A percentile compares a stretch with the other conserved stretches of the same genome.
phyloP scores from a whole-genome alignment of 2,797 vertebrate species.

The Catamblyrhynchus diadema region DNA sequence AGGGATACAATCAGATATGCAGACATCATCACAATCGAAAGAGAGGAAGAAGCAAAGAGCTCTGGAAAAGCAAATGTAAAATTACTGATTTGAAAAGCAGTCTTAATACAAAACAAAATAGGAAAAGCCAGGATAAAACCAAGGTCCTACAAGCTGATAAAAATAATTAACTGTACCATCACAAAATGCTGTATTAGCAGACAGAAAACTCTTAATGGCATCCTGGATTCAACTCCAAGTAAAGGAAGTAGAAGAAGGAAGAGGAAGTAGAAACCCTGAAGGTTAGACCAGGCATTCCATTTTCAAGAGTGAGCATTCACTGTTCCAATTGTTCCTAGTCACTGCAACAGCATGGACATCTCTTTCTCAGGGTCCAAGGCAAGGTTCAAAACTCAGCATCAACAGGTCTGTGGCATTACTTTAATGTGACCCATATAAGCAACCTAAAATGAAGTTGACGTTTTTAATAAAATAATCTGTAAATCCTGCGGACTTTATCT shows the following conservation, averaged over 20 bases:
- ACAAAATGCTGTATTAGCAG: background rate
- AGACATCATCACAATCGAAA: background rate
- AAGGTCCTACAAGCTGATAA: background rate
- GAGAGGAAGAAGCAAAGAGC: background rate
- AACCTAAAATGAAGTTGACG: fast-evolving
- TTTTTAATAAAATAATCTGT: background rate
- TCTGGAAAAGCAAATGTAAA: background rate
- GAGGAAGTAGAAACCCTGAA: background rate
- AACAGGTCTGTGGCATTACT: background rate
- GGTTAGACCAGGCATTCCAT: background rate
- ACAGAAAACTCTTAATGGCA: background rate
- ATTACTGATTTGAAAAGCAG: background rate
- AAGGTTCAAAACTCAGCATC: background rate
- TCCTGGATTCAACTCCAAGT: background rate
- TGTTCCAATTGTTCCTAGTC: background rate
- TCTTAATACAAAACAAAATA: background rate
- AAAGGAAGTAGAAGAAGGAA: background rate
- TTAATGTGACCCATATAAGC: background rate
- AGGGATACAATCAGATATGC: background rate
- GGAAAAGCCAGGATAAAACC: background rate
- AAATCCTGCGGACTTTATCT: background rate
- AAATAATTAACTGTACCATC: background rate
- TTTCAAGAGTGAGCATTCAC: background rate
- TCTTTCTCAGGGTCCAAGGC: background rate
- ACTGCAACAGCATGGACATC: background rate